These are phyloP conservation scores for Ceratina calcarata DNA, from an alignment of 1,140 invertebrate genomes.

Conservation along the genomic window DNA sequence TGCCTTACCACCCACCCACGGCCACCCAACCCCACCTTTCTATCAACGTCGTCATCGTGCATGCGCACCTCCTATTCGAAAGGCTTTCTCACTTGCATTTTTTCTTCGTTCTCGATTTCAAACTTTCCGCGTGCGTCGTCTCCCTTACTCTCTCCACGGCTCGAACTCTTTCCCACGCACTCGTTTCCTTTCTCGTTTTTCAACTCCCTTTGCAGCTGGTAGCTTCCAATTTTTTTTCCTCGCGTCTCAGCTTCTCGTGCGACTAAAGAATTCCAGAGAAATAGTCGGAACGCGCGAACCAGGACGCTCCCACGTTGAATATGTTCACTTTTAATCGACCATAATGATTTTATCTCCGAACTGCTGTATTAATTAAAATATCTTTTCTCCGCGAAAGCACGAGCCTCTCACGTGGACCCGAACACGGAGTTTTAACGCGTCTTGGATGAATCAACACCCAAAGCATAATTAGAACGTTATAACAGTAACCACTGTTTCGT, in stretches of 20 bases:
- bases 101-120: conserved; percentile 37
- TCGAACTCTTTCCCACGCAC: background rate
- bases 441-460: background rate
- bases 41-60: conserved; percentile 60
- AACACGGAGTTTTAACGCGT: background rate
- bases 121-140: conserved; percentile 8
- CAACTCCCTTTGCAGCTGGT: background rate
- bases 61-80: conserved; percentile 35
- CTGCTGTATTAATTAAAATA: no score
- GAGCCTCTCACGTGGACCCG: no score
- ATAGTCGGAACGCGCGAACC: background rate
- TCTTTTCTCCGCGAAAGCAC: background rate
- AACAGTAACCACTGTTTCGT: background rate
- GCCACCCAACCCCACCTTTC: conserved; percentile 21
- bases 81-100: conserved; percentile 50
- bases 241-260: background rate
- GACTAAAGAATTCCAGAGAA: background rate
- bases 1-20: conserved; percentile 56
- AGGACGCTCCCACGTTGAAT: background rate
- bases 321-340: background rate
- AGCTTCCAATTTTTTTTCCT: conserved; percentile 16
- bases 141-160: background rate
- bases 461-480: conserved; percentile 4
- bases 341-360: background rate
- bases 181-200: background rate